A percentile compares a stretch with the other conserved stretches of the same genome.
Evolutionary conservation across 2,113 vertebrate genomes (phyloP).

Genomic region (Hippocampus barbouri): DNA sequence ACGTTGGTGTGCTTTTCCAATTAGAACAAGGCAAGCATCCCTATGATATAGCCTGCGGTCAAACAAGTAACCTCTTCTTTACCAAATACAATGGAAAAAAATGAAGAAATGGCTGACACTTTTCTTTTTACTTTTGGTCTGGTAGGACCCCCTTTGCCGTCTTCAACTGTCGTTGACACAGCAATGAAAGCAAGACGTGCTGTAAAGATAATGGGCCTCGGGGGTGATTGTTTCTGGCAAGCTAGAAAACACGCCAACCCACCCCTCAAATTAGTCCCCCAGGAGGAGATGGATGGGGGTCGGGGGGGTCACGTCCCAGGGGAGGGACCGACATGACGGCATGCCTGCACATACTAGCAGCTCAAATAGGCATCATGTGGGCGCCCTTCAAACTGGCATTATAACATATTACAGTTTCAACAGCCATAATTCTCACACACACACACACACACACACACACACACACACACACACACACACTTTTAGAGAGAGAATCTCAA

Average conservation of each 20-base stretch:
- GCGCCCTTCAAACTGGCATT: background rate
- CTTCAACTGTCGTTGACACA: conserved; percentile 81
- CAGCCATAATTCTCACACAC: background rate
- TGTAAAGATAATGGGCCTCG: conserved; percentile 97
- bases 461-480: no score
- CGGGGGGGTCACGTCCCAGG: conserved; percentile 80
- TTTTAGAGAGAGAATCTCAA: no score
- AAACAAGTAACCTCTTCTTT: no score
- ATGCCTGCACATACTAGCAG: conserved; percentile 38
- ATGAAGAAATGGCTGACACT: no score
- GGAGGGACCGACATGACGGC: conserved; percentile 85
- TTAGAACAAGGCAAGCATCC: background rate
- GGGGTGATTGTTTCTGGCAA: conserved; percentile 99
- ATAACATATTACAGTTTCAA: conserved; percentile 5
- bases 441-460: no score
- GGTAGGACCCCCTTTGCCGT: conserved; percentile 14
- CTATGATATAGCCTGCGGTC: background rate
- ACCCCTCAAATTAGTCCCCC: conserved; percentile 98
- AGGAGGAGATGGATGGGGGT: conserved; percentile 79
- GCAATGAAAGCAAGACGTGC: conserved; percentile 98
- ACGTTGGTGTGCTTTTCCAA: no score
- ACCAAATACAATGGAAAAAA: no score
- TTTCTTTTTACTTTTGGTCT: background rate
- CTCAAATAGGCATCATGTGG: conserved; percentile 20
- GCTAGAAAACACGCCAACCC: conserved; percentile 98